Conservation (phyloP, 2,797 vertebrate genomes). For the Pristis pectinata region DNA sequence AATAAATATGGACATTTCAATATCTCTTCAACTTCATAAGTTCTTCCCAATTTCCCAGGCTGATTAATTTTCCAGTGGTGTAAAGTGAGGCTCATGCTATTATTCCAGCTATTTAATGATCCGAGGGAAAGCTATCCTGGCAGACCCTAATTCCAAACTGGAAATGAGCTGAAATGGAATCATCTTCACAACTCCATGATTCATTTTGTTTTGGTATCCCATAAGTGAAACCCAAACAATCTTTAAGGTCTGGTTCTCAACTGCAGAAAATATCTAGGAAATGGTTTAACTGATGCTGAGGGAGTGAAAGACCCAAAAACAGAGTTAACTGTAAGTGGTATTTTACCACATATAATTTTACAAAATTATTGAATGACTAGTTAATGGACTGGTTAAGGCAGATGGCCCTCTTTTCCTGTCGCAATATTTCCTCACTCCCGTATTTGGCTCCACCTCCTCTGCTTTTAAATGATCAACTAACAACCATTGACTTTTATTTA, state of each 20-base stretch:
- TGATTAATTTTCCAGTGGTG: no score
- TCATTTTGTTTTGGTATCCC: neutral
- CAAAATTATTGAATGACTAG: neutral
- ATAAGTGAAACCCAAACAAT: neutral
- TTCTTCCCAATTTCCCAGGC: no score
- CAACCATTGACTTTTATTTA: neutral
- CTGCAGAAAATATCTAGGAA: neutral
- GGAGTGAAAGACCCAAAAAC: neutral
- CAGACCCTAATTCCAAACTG: neutral
- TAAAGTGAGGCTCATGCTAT: no score
- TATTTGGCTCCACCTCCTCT: neutral
- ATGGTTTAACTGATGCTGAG: neutral
- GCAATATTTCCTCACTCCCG: neutral
- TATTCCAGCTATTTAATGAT: no score
- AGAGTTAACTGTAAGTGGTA: neutral
- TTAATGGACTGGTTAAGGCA: neutral
- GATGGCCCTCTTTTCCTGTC: neutral
- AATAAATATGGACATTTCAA: no score
- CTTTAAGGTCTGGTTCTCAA: neutral
- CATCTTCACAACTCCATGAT: neutral
- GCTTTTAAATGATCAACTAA: neutral
- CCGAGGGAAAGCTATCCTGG: neutral
- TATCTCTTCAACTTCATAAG: no score
- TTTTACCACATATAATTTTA: neutral
- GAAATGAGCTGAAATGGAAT: neutral